Evolutionary conservation across 2,888 invertebrate species (phyloP), one percentile per base, ranked within the genome.

Genomic region (Brenthis daphne): DNA sequence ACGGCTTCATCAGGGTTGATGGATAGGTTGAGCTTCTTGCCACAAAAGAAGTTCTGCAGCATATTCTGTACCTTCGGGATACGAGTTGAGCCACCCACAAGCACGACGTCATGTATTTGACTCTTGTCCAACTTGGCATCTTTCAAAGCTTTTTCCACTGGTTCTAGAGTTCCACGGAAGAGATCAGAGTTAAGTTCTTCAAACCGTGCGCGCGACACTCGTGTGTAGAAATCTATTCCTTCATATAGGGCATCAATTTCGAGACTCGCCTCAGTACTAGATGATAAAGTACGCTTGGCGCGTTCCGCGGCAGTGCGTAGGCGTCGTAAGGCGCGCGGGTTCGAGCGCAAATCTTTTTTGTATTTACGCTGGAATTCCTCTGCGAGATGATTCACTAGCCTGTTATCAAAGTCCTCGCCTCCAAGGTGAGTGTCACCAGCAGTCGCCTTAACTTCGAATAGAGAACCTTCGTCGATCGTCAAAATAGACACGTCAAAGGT

Each of bases 401-500:
- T 82, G 80, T 94, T 94, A 80, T 94, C 75, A 72, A 89, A 90
- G 85, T 95, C 94, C 83, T 96, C 95, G 33, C 96, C 96, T 56
- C 96, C 96, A 70, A 96, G 91, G 81, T 96, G 96, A 12, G 96
- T 96, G 79, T 97, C 96, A 43, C 96, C 96, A 65, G 96, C 95
- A 1, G 96, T 97, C 0, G 96, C 90, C 83, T 95, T 95, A 6
- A 96, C 96, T 82, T 96, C 96, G 84, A 96, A 96, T 70, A 93
- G 79, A 6, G 93, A 95, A 43, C 37, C 37, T 43, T 43, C 37
- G 37, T 43, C 37, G 37, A 43, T 43, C 37, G 37, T 95, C 54
- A 96, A 87, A 73, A 96, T 94, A 69, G 96, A 96, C 14, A 96
- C 96, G 87, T 96, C 96, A 83, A 96, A 96, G 53, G 96, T 96